phyloP scores from a whole-genome alignment of 2,113 vertebrate genomes.

The Pomatorhinus ruficollis region DNA sequence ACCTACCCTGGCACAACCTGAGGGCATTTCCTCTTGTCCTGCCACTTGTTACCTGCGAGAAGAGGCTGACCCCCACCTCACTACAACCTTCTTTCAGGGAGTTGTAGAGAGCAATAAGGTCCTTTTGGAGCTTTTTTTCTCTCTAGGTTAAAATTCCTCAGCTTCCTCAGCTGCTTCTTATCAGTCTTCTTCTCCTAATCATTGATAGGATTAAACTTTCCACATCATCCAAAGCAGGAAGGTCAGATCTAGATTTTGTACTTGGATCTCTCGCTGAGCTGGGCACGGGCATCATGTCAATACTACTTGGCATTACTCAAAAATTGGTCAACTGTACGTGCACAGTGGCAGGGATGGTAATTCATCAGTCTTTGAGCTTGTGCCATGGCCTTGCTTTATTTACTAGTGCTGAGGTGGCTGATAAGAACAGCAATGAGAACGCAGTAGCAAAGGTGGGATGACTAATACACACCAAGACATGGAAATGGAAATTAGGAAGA shows the following conservation, averaged over 20 bases:
- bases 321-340: background rate
- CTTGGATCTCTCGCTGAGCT: background rate
- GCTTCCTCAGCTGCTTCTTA: background rate
- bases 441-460: background rate
- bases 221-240: background rate
- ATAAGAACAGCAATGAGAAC: background rate
- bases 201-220: background rate
- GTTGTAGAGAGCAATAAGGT: background rate
- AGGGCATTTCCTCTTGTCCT: background rate
- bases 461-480: background rate
- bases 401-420: background rate
- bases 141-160: background rate
- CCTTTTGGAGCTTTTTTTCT: background rate
- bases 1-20: background rate
- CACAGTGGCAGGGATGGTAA: rapidly evolving
- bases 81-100: background rate
- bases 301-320: background rate
- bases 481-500: background rate
- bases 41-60: rapidly evolving
- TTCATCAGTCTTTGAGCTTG: background rate
- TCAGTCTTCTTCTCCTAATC: background rate
- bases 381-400: background rate
- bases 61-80: rapidly evolving
- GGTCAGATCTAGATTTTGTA: background rate
- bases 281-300: rapidly evolving